Percentiles rank a stretch among this genome's conserved stretches.
These are phyloP conservation scores for Ceyx cyanopectus DNA, from an alignment of 2,113 vertebrate genomes.

Conservation along the genomic window DNA sequence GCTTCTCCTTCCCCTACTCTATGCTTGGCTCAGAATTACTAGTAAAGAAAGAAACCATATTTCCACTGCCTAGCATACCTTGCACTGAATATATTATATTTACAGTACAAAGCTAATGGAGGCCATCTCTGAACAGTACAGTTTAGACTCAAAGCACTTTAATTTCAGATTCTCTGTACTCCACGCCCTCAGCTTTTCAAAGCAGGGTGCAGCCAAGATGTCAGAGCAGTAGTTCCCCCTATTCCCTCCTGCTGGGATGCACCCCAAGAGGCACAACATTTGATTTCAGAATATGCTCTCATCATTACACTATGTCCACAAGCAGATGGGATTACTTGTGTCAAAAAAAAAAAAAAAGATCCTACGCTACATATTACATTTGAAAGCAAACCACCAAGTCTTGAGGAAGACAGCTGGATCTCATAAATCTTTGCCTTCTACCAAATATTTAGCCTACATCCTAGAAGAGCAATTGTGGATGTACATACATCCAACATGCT, in stretches of 20 bases:
- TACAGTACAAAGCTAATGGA: neutral
- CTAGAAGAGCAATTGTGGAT: neutral
- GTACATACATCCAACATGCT: neutral
- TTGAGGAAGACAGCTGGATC: neutral
- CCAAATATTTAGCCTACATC: neutral
- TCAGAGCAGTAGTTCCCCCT: neutral
- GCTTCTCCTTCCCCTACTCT: neutral
- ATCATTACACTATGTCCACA: neutral
- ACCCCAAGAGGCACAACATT: neutral
- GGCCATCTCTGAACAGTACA: neutral
- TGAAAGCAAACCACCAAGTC: neutral
- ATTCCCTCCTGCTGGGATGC: neutral
- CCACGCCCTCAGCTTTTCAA: neutral
- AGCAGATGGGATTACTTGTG: neutral
- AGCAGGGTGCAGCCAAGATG: neutral
- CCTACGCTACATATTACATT: neutral
- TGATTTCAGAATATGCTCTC: neutral
- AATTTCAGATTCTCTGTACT: neutral
- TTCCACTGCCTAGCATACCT: neutral
- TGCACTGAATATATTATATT: neutral
- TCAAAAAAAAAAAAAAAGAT: neutral
- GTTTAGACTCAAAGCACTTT: neutral
- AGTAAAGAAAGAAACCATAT: neutral
- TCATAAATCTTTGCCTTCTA: neutral
- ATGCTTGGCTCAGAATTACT: neutral